Base-by-base conservation (phyloP, 2,797 vertebrate genomes). In the Gambusia yucatana region DNA sequence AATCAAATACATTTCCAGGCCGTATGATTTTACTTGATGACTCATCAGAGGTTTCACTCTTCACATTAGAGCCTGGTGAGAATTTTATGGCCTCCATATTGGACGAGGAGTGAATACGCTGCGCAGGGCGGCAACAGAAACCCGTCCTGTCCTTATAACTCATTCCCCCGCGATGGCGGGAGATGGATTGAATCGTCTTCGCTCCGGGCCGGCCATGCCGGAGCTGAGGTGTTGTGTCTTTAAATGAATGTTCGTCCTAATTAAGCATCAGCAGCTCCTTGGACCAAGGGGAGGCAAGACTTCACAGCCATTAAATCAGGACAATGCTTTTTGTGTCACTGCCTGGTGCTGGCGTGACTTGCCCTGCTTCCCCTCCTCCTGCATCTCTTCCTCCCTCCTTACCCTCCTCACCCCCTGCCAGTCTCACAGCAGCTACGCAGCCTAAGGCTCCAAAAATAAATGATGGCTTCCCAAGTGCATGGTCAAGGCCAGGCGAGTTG, bases 261-360 rank as follows among this genome's bases (percentile, higher is more conserved):
- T 94, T 93, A 94, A 92, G 90, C 85, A 78, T 88, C 83, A 87
- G 90, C 84, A 80, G 88, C 88, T 86, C 91, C 91, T 92, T 88
- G 89, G 92, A 89, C 90, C 88, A 81, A 78, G 82, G 89, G 84
- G 88, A 89, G 91, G 89, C 81, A 82, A 90, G 90, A 89, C 91
- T 94, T 94, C 91, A 90, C 84, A 93, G 93, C 92, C 92, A 90
- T 91, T 94, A 94, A 95, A 95, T 95, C 92, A 95, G 95, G 94
- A 94, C 94, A 95, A 96, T 95, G 94, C 93, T 94, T 94, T 95
- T 94, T 93, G 91, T 96, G 94, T 93, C 94, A 93, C 90, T 70
- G 41, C 11, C 67, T 88, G 88, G 83, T 76, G 88, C 88, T 94
- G 93, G 93, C 82, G 41, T 84, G 74, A 84, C 84, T 85, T 80